Evolutionary conservation across 2,888 invertebrate species (phyloP).

Genomic region (Lasioglossum pauxillum): DNA sequence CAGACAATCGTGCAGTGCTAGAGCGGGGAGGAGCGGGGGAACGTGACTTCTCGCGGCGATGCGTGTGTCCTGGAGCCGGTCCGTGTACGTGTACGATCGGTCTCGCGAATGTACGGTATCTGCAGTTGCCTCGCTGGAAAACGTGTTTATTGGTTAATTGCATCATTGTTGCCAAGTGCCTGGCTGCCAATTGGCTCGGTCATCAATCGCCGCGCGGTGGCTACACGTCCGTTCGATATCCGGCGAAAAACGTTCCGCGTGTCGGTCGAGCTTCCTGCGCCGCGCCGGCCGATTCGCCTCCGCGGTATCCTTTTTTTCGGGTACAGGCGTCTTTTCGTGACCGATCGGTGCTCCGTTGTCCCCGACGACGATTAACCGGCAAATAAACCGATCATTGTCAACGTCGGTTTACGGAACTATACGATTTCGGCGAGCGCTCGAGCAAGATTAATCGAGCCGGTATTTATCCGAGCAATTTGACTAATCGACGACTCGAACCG

Average conservation of each 20-base stretch:
- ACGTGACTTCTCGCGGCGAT: constrained; percentile 46
- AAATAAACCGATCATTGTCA: constrained; percentile 33
- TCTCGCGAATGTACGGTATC: constrained; percentile 27
- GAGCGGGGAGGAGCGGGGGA: constrained; percentile 19
- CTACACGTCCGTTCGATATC: constrained; percentile 68
- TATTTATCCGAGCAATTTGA: constrained; percentile 41
- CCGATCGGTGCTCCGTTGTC: not conserved
- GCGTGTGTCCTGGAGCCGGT: constrained; percentile 20
- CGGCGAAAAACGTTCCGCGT: constrained; percentile 71
- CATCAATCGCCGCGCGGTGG: constrained; percentile 73
- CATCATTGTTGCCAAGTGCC: constrained; percentile 81
- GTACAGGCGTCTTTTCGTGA: not conserved
- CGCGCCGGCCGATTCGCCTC: not conserved
- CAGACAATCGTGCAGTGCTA: constrained; percentile 31
- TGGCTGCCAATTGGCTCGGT: constrained; percentile 76
- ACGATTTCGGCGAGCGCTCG: constrained; percentile 13
- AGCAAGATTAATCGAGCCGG: constrained; percentile 34
- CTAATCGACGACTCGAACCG: constrained; percentile 36
- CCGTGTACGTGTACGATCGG: not conserved
- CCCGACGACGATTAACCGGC: constrained; percentile 6
- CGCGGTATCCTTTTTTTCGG: constrained; percentile 26
- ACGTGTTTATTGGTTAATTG: constrained; percentile 83
- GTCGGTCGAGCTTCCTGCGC: not conserved
- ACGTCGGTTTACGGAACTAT: constrained; percentile 29
- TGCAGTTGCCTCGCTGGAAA: constrained; percentile 73